Evolutionary conservation across 2,888 invertebrate genomes (phyloP).

Genomic region (Dasypogon diadema): DNA sequence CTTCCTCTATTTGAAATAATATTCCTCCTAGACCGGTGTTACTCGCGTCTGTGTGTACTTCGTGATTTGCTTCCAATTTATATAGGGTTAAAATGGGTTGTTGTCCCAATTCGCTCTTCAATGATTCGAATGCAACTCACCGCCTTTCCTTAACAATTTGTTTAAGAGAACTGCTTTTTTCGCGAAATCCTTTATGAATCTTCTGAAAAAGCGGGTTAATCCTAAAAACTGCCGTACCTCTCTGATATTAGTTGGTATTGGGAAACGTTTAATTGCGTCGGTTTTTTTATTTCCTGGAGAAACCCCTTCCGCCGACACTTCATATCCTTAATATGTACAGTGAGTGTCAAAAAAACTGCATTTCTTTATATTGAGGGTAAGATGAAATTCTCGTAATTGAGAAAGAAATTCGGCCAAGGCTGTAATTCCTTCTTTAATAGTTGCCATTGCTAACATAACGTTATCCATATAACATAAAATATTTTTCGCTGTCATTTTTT

Average conservation of each 20-base stretch:
- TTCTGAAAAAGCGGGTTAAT: conserved; percentile 48
- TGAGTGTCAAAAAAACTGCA: not conserved
- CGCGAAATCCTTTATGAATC: conserved; percentile 47
- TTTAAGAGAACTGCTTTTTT: conserved; percentile 22
- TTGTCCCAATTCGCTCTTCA: not conserved
- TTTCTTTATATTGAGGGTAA: no score
- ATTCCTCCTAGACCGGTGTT: not conserved
- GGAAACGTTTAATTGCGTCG: conserved; percentile 13
- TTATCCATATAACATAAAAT: no score
- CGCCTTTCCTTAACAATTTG: conserved; percentile 43
- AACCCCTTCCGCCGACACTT: not conserved
- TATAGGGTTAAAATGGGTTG: not conserved
- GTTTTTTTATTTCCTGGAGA: conserved; percentile 18
- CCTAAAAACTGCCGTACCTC: conserved; percentile 40
- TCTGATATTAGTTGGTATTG: conserved; percentile 7
- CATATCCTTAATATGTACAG: not conserved
- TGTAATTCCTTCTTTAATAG: no score
- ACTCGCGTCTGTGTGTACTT: not conserved
- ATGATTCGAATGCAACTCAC: conserved; percentile 42
- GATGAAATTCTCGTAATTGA: no score
- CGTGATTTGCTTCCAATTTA: no score
- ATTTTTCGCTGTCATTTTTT: no score
- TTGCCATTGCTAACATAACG: no score
- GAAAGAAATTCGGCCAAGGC: no score
- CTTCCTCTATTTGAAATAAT: not conserved